phyloP scores from a whole-genome alignment of 2,797 vertebrate genomes.

The Chelon labrosus region DNA sequence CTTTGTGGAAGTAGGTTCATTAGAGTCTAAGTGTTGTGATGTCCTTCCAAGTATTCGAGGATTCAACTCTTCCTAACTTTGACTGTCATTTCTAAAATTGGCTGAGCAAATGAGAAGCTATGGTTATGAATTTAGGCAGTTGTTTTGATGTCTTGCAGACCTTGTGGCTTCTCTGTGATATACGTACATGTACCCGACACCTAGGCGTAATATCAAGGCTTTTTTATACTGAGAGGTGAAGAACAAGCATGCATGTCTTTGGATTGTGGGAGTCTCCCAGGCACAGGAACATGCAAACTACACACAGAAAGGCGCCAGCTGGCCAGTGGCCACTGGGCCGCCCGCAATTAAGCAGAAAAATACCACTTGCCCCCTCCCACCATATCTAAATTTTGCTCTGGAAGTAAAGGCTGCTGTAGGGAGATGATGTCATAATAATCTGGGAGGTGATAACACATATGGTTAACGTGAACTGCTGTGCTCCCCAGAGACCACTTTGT shows the following conservation, averaged over 20 bases:
- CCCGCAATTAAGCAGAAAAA: no score
- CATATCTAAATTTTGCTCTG: not conserved
- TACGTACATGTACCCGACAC: no score
- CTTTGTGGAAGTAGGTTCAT: conserved; percentile 36
- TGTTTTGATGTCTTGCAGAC: not conserved
- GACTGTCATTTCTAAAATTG: conserved; percentile 23
- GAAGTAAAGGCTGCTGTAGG: not conserved
- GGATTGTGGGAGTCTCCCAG: no score
- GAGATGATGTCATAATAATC: conserved; percentile 19
- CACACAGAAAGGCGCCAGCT: no score
- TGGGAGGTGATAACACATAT: conserved; percentile 36
- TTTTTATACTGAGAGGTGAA: no score
- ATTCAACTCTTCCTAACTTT: conserved; percentile 10
- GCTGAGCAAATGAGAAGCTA: not conserved
- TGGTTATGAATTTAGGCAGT: not conserved
- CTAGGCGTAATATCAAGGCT: no score
- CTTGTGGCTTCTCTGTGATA: not conserved
- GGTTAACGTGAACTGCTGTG: conserved; percentile 26
- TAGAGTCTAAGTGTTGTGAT: conserved; percentile 27
- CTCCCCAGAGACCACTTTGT: conserved; percentile 45
- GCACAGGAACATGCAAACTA: no score
- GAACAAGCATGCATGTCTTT: no score
- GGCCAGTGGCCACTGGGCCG: not conserved
- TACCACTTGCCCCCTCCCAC: not conserved
- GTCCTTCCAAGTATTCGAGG: conserved; percentile 41